Evolutionary conservation across 2,888 invertebrate species (phyloP), one percentile per base, ranked within the genome.

Genomic region (Busseola fusca): DNA sequence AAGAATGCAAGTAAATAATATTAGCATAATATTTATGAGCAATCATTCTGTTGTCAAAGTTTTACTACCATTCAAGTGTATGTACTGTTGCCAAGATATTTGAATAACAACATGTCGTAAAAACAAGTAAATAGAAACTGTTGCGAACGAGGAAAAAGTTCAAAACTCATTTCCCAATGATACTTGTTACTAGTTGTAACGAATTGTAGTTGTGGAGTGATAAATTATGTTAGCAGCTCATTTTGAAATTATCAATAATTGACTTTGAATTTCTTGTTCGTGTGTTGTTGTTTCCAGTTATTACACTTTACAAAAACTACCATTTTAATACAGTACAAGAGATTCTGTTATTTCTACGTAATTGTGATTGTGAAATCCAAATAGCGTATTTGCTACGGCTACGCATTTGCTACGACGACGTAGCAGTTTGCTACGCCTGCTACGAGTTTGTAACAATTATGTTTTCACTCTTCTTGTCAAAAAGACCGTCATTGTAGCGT

Each of bases 101-200:
- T 80, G 85, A 84, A 84, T 84, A 85, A 84, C 79, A 82, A 84
- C 72, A 56, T 82, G 76, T 75, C 82, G 76, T 82, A 83, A 83
- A 81, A 76, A 75, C 77, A 80, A 84, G 64, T 66, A 75, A 80
- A 76, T 69, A 75, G 64, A 72, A 76, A 83, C 76, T 56, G 68
- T 72, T 57, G 27, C 60, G 52, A 66, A 72, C 37, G 30, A 64
- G 64, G 52, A 60, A 72, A 48, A 80, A 80, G 74, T 83, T 76
- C 50, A 64, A 68, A 82, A 84, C 67, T 80, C 59, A 72, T 80
- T 76, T 67, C 57, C 65, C 71, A 72, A 71, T 77, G 74, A 75
- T 71, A 78, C 74, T 72, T 62, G 69, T 68, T 78, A n/a, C 48
- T 48, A 48, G 3, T 64, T 34, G 34, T 42, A 45, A 45, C 45